Conservation (phyloP, 1,140 invertebrate genomes). For the Pachypeltis micranthus region DNA sequence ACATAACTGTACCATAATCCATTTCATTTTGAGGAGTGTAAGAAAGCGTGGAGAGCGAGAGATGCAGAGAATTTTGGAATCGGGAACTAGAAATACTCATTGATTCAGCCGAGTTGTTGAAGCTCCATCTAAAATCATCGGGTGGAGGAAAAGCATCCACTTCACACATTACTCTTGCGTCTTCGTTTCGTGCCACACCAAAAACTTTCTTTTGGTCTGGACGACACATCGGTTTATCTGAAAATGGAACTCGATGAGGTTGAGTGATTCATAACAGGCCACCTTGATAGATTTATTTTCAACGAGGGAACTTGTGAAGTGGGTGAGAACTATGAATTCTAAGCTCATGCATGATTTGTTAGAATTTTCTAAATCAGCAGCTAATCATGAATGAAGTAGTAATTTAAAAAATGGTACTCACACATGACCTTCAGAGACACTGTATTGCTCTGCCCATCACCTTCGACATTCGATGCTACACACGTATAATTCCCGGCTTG, state of each 20-base stretch:
- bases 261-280: too few species aligned
- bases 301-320: too few species aligned
- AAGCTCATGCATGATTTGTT: too few species aligned
- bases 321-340: too few species aligned
- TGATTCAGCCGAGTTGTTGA: constrained; percentile 74
- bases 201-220: constrained; percentile 66
- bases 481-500: constrained; percentile 80
- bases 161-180: constrained; percentile 65
- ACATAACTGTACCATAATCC: constrained; percentile 60
- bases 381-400: neutral
- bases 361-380: too few species aligned
- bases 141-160: constrained; percentile 76
- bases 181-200: constrained; percentile 71
- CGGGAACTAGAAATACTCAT: constrained; percentile 55
- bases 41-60: constrained; percentile 47
- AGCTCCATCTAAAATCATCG: constrained; percentile 74
- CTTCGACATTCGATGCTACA: constrained; percentile 76
- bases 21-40: constrained; percentile 67
- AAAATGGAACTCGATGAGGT: constrained; percentile 24
- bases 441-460: constrained; percentile 69
- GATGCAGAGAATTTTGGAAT: constrained; percentile 45
- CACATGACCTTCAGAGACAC: constrained; percentile 78
- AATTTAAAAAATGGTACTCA: constrained; percentile 48
- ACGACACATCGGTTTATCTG: constrained; percentile 76
- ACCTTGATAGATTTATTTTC: too few species aligned